Evolutionary conservation across 2,888 invertebrate genomes (phyloP).

Genomic region (Diachrysia chrysitis): DNA sequence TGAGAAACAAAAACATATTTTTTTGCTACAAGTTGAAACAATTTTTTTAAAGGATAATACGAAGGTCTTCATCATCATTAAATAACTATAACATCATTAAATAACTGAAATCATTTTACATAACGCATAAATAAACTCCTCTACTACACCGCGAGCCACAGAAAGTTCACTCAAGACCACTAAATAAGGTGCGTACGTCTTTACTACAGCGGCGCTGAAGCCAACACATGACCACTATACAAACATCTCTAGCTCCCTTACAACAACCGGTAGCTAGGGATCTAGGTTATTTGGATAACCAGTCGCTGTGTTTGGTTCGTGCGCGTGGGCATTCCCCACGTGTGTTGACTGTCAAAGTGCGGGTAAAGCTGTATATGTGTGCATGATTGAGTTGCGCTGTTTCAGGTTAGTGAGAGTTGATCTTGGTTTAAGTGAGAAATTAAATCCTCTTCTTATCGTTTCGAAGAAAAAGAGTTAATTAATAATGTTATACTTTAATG

Average conservation of each 20-base stretch:
- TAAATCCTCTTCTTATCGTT: no score
- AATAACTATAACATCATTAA: no score
- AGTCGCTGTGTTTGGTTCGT: slow-evolving; percentile 54
- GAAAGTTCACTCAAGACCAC: slow-evolving; percentile 64
- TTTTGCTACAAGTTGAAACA: no score
- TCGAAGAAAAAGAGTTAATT: no score
- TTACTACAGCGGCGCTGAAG: slow-evolving; percentile 65
- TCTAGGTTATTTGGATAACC: slow-evolving; percentile 47
- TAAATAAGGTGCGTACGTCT: slow-evolving; percentile 75
- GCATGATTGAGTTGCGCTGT: slow-evolving; percentile 33
- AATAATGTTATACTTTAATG: no score
- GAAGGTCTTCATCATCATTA: no score
- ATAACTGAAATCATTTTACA: neutral
- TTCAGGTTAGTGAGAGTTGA: slow-evolving; percentile 36
- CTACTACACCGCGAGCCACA: slow-evolving; percentile 63
- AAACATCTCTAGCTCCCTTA: slow-evolving; percentile 39
- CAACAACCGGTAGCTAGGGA: slow-evolving; percentile 17
- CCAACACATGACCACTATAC: slow-evolving; percentile 57
- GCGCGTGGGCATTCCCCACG: slow-evolving; percentile 64
- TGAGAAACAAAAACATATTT: no score
- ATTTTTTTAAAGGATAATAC: no score
- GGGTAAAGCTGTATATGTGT: slow-evolving; percentile 51
- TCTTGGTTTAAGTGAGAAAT: slow-evolving; percentile 21
- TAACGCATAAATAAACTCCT: slow-evolving; percentile 43
- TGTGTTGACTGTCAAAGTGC: slow-evolving; percentile 52